Conservation (phyloP, 2,113 vertebrate species). For the Odocoileus virginianus region DNA sequence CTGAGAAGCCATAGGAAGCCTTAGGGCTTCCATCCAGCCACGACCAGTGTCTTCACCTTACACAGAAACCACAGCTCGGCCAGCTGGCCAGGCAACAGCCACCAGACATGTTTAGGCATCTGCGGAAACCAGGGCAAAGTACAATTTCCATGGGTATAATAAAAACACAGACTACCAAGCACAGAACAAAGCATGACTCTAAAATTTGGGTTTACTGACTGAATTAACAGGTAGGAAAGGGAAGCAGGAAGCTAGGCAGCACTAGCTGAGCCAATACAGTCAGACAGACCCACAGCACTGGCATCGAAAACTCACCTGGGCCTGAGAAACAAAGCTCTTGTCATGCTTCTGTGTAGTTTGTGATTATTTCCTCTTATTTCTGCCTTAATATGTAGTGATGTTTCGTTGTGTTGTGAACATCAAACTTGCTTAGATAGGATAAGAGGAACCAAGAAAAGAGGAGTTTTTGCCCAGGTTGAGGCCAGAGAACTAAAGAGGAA, state of each 20-base stretch:
- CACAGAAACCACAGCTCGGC: background rate
- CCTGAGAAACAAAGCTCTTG: background rate
- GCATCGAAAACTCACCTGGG: background rate
- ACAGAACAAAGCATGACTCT: slow-evolving; percentile 10
- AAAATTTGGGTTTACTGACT: slow-evolving; percentile 40
- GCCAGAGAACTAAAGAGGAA: background rate
- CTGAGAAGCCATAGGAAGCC: background rate
- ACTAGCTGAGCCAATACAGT: background rate
- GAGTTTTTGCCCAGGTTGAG: background rate
- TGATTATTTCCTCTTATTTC: background rate
- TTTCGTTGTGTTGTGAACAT: background rate
- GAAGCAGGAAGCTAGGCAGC: slow-evolving; percentile 6
- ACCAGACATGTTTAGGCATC: slow-evolving; percentile 37
- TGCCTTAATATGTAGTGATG: background rate
- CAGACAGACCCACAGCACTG: background rate
- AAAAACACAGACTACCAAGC: background rate
- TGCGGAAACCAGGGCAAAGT: slow-evolving; percentile 54
- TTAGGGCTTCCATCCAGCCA: background rate
- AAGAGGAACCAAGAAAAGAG: slow-evolving; percentile 42
- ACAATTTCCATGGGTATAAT: slow-evolving; percentile 30
- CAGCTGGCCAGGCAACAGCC: slow-evolving; percentile 35
- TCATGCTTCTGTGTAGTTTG: background rate
- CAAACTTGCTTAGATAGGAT: background rate
- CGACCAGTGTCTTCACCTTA: background rate
- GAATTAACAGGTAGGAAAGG: background rate